phyloP scores from a whole-genome alignment of 2,797 vertebrate species.

The Dicrostonyx torquatus region DNA sequence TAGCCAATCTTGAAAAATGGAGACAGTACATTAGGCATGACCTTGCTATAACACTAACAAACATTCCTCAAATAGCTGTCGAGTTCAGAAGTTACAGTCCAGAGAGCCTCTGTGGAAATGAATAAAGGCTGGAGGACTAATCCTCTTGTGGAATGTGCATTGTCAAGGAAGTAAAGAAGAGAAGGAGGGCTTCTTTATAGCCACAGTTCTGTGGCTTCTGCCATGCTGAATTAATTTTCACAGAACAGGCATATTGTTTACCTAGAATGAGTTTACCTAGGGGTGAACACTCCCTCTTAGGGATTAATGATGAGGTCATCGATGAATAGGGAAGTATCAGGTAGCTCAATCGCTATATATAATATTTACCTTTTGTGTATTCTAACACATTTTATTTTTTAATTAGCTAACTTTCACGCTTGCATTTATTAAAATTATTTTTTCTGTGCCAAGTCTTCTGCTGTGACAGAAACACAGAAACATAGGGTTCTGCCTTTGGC shows the following conservation, averaged over 20 bases:
- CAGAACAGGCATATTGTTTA: background rate
- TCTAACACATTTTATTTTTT: background rate
- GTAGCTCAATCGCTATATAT: background rate
- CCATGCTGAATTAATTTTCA: background rate
- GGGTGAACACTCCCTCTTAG: background rate
- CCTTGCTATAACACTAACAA: background rate
- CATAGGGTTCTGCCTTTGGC: background rate
- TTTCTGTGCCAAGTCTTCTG: background rate
- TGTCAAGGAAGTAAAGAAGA: background rate
- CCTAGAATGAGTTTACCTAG: background rate
- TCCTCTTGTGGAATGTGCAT: background rate
- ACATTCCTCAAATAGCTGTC: background rate
- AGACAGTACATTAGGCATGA: background rate
- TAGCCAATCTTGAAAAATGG: background rate
- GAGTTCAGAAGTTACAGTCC: background rate
- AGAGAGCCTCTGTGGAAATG: background rate
- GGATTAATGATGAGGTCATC: background rate
- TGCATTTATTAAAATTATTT: background rate
- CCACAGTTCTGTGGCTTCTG: background rate
- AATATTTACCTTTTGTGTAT: background rate
- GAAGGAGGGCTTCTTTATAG: background rate
- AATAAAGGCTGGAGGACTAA: background rate
- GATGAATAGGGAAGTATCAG: background rate
- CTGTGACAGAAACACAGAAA: background rate
- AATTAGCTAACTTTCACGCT: background rate